These are phyloP conservation scores for Anarhynchus alexandrinus DNA, from an alignment of 2,113 vertebrate genomes.

Conservation along the genomic window DNA sequence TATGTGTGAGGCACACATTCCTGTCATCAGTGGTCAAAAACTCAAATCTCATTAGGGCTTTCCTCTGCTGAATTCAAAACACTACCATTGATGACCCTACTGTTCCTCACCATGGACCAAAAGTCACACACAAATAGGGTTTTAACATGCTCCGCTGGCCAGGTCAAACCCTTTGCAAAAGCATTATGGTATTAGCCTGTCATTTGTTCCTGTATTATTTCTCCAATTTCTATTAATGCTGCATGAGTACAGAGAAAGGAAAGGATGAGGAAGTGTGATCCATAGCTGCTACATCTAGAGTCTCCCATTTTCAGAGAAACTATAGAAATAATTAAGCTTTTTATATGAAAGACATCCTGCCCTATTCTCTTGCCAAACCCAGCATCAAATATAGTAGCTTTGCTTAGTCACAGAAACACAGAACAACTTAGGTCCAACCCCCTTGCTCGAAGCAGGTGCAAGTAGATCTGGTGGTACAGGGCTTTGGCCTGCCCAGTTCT, in stretches of 20 bases:
- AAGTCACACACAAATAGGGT: neutral
- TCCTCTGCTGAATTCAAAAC: constrained; percentile 12
- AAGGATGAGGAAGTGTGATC: neutral
- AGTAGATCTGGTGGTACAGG: neutral
- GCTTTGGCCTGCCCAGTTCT: neutral
- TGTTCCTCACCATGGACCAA: neutral
- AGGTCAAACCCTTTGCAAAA: neutral
- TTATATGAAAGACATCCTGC: neutral
- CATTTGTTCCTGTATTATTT: neutral
- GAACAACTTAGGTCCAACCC: neutral
- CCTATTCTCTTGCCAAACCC: neutral
- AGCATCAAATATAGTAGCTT: neutral
- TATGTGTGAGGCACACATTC: neutral
- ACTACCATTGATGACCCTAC: neutral
- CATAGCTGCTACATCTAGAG: neutral
- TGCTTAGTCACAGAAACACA: neutral
- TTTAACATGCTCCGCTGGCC: constrained; percentile 2
- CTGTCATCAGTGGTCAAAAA: neutral
- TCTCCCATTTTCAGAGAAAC: neutral
- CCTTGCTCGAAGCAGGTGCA: neutral
- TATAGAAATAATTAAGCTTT: neutral
- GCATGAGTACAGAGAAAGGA: neutral
- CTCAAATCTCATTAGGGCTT: neutral
- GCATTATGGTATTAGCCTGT: neutral
- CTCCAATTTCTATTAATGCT: neutral